A percentile compares a stretch with the other conserved stretches of the same genome.
Evolutionary conservation across 2,113 vertebrate species (phyloP).

Genomic region (Xerus inauris): DNA sequence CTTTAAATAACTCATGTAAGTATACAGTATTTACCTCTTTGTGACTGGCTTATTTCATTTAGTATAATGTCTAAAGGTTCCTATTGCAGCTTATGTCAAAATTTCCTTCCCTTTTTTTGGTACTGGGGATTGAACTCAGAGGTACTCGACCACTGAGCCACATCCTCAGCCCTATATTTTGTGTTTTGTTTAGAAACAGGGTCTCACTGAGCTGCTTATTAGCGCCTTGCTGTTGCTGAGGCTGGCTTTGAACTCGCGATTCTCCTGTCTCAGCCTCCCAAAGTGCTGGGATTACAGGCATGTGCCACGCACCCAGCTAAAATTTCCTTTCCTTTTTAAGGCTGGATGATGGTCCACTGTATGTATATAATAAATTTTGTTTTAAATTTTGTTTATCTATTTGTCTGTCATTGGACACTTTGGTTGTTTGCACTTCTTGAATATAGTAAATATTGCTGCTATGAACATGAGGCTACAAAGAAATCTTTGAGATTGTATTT

Average conservation of each 20-base stretch:
- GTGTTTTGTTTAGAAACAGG: no score
- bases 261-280: no score
- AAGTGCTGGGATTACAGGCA: no score
- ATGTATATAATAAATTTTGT: not conserved
- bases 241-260: no score
- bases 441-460: not conserved
- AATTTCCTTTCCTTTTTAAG: not conserved
- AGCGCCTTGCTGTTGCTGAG: no score
- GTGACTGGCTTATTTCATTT: slow-evolving; percentile 28
- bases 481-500: not conserved
- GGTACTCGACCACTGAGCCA: no score
- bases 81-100: not conserved
- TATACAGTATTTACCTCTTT: not conserved
- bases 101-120: not conserved
- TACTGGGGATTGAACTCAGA: no score
- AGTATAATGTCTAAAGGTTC: slow-evolving; percentile 2
- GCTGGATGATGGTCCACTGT: not conserved
- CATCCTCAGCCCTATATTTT: no score
- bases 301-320: no score
- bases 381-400: not conserved
- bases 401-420: not conserved
- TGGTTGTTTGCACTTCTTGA: not conserved
- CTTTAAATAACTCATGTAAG: not conserved
- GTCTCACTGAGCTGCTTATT: no score
- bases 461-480: not conserved